These are phyloP conservation scores for Sceloporus undulatus DNA, from an alignment of 2,113 vertebrate species.

Conservation along the genomic window DNA sequence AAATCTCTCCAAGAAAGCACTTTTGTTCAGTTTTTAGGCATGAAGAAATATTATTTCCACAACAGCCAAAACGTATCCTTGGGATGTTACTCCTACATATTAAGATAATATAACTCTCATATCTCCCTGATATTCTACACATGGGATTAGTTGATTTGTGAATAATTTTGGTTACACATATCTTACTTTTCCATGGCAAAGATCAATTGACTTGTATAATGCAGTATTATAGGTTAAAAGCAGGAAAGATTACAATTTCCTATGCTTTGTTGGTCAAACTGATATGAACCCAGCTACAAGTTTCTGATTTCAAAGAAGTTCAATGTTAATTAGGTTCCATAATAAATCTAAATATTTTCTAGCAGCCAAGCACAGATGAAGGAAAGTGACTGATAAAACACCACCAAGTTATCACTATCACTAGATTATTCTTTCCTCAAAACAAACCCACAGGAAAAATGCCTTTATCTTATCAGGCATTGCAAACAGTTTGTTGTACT, in stretches of 20 bases:
- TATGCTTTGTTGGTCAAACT: constrained; percentile 53
- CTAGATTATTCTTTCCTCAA: constrained; percentile 35
- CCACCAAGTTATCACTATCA: constrained; percentile 42
- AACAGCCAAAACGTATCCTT: neutral
- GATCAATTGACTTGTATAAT: constrained; percentile 28
- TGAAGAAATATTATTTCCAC: neutral
- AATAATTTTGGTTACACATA: constrained; percentile 9
- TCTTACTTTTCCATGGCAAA: constrained; percentile 23
- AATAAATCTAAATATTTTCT: constrained; percentile 49
- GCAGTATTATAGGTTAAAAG: constrained; percentile 30
- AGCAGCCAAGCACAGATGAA: constrained; percentile 43
- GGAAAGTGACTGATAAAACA: constrained; percentile 47
- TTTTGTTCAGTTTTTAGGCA: neutral
- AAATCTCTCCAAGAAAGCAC: neutral
- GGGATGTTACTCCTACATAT: neutral
- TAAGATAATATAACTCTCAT: neutral
- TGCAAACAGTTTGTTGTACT: constrained; percentile 55
- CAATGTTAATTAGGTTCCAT: constrained; percentile 49
- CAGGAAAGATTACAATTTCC: constrained; percentile 59
- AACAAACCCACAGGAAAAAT: constrained; percentile 63
- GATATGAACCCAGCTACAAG: constrained; percentile 22
- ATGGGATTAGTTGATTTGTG: constrained; percentile 29
- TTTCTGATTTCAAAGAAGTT: constrained; percentile 60
- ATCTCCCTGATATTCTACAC: neutral
- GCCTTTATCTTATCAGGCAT: constrained; percentile 67